These are phyloP conservation scores for Cacatua alba DNA, from an alignment of 2,113 vertebrate genomes.

Conservation along the genomic window DNA sequence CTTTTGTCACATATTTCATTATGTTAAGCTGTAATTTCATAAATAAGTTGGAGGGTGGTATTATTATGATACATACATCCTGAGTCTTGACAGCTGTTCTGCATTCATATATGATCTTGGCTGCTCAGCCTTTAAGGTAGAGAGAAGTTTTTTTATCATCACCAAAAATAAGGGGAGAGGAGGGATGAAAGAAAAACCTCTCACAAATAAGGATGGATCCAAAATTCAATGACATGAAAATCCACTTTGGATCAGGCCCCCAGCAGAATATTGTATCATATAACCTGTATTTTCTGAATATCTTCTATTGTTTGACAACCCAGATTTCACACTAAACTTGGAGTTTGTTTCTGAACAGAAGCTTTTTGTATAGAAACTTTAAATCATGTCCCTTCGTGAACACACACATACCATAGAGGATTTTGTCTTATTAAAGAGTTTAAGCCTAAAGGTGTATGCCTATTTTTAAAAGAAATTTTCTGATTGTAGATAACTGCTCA, in stretches of 20 bases:
- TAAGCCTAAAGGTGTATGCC: conserved; percentile 76
- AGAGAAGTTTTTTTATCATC: background rate
- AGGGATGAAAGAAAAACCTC: background rate
- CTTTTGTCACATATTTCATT: conserved; percentile 2
- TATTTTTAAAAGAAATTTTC: conserved; percentile 82
- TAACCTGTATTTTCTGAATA: background rate
- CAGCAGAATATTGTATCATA: background rate
- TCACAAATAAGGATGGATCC: background rate
- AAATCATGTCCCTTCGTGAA: conserved; percentile 41
- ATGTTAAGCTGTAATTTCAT: conserved; percentile 15
- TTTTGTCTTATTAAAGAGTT: conserved; percentile 76
- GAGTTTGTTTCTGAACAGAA: background rate
- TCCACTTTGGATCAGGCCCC: background rate
- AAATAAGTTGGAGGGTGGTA: background rate
- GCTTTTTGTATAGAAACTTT: conserved; percentile 21
- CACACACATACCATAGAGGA: conserved; percentile 26
- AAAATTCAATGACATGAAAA: conserved; percentile 4
- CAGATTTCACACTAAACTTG: conserved; percentile 23
- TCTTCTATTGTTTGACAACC: background rate
- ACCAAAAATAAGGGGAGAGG: background rate
- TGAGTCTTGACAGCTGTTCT: conserved; percentile 1
- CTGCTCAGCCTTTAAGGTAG: background rate
- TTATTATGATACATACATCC: background rate
- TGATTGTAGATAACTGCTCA: conserved; percentile 85
- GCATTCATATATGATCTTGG: background rate